Evolutionary conservation across 1,140 invertebrate species (phyloP).

Genomic region (Drosophila subobscura): DNA sequence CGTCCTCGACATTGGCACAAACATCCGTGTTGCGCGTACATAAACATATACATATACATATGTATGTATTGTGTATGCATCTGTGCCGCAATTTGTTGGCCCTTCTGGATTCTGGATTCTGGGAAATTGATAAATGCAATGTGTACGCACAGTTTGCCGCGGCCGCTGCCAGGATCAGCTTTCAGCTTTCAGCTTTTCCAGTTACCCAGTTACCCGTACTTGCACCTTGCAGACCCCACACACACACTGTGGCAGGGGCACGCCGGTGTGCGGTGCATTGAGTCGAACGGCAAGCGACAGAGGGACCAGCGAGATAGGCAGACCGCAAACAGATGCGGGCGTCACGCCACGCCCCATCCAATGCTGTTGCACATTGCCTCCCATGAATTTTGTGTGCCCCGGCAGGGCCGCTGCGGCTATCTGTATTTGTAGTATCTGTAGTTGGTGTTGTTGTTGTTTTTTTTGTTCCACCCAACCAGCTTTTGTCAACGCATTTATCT

Average conservation of each 20-base stretch:
- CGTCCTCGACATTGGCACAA: too few relatives aligned
- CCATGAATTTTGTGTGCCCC: too few relatives aligned
- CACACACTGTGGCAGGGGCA: neutral
- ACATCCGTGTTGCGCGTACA: neutral
- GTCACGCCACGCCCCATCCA: too few relatives aligned
- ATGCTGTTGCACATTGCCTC: too few relatives aligned
- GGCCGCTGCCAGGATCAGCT: neutral
- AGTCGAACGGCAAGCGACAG: neutral
- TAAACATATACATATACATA: neutral
- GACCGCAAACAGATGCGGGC: slow-evolving; percentile 42
- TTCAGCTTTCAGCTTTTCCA: neutral
- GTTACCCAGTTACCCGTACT: slow-evolving; percentile 1
- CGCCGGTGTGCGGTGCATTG: neutral
- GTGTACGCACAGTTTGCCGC: slow-evolving; percentile 1
- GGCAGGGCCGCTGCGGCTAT: neutral
- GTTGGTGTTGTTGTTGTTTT: slow-evolving; percentile 1
- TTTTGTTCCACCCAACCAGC: slow-evolving; percentile 14
- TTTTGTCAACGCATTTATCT: slow-evolving; percentile 13
- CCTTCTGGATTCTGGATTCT: neutral
- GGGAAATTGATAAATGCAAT: slow-evolving; percentile 36
- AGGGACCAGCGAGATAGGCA: neutral
- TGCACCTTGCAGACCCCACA: neutral
- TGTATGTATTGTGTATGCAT: too few relatives aligned
- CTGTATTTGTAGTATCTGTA: neutral
- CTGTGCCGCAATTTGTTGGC: neutral